Evolutionary conservation across 2,888 invertebrate genomes (phyloP).

Genomic region (Spodoptera exigua): DNA sequence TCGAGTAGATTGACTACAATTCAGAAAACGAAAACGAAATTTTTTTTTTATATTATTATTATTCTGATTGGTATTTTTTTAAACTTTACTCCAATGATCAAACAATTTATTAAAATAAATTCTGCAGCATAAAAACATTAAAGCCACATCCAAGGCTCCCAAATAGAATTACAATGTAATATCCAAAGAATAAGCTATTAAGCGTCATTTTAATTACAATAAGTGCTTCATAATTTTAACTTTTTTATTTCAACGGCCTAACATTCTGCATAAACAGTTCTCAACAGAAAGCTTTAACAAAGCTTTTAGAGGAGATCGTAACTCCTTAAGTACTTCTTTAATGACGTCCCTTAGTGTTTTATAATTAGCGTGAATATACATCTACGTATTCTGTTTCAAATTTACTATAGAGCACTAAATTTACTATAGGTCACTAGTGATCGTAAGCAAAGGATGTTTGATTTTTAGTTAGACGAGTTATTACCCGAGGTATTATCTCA

Average conservation of each 20-base stretch:
- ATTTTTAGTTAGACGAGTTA: too few relatives aligned
- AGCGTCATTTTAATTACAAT: constrained; percentile 60
- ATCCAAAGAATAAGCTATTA: constrained; percentile 51
- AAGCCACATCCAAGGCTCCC: not conserved
- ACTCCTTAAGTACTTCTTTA: constrained; percentile 76
- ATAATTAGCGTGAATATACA: constrained; percentile 70
- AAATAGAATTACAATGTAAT: constrained; percentile 34
- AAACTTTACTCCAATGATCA: too few relatives aligned
- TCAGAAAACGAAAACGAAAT: too few relatives aligned
- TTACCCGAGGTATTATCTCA: too few relatives aligned
- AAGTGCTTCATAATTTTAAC: constrained; percentile 59
- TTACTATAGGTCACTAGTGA: too few relatives aligned
- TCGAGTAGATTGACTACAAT: not conserved
- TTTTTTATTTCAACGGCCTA: constrained; percentile 56
- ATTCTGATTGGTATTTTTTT: too few relatives aligned
- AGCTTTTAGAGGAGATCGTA: constrained; percentile 73
- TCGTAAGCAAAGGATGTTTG: too few relatives aligned
- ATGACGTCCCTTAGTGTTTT: constrained; percentile 73
- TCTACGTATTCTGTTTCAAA: constrained; percentile 54
- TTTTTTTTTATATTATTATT: too few relatives aligned
- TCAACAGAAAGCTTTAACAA: constrained; percentile 59
- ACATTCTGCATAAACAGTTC: constrained; percentile 62
- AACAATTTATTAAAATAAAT: not conserved
- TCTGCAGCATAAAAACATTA: not conserved
- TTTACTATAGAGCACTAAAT: too few relatives aligned